These are phyloP conservation scores for Manduca sexta DNA, from an alignment of 1,140 invertebrate species.

Conservation along the genomic window DNA sequence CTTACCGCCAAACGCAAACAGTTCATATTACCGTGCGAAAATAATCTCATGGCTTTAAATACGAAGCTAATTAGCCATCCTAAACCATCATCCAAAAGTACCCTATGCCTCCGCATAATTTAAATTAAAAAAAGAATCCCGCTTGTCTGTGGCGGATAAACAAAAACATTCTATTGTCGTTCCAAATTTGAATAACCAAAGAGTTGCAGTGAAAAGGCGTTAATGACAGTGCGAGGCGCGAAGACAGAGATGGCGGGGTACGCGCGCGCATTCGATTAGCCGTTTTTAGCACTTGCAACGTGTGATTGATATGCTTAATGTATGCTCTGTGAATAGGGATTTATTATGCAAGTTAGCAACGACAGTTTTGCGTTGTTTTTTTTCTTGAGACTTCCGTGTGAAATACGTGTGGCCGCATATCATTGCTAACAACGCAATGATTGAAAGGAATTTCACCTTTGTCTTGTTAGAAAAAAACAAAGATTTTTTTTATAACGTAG, in stretches of 20 bases:
- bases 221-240: constrained; percentile 41
- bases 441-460: neutral
- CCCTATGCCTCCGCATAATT: neutral
- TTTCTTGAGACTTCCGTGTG: constrained; percentile 39
- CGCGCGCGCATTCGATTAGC: constrained; percentile 41
- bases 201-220: constrained; percentile 29
- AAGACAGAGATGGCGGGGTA: constrained; percentile 39
- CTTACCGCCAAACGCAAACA: constrained; percentile 24
- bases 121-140: constrained; percentile 1
- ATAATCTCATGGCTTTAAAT: constrained; percentile 21
- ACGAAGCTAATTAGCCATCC: constrained; percentile 40
- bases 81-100: neutral
- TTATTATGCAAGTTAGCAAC: constrained; percentile 37
- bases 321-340: constrained; percentile 37
- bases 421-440: neutral
- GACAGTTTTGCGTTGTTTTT: constrained; percentile 18
- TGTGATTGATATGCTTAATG: constrained; percentile 53
- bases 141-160: constrained; percentile 42
- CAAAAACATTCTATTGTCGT: constrained; percentile 43
- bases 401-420: constrained; percentile 28
- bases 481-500: too few relatives aligned
- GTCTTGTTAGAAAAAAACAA: too few relatives aligned
- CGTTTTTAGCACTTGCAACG: constrained; percentile 36
- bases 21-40: constrained; percentile 37
- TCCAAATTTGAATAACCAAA: constrained; percentile 35